These are phyloP conservation scores for Drosophila punjabiensis DNA, from an alignment of 1,140 invertebrate species.

Conservation along the genomic window DNA sequence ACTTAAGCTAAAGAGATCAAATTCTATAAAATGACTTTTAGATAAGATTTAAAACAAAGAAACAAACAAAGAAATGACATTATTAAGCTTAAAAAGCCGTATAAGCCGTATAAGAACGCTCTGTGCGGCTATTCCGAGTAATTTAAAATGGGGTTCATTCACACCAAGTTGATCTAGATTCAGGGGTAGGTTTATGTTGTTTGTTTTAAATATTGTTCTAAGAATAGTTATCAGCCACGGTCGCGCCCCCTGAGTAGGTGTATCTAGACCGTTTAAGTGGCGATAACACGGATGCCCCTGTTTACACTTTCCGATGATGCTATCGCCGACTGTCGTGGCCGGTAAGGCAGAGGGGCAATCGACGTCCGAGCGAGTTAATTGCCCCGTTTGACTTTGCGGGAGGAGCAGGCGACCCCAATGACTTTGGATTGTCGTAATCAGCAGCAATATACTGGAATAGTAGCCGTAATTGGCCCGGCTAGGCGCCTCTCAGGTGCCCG, in stretches of 20 bases:
- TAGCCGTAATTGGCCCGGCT: too few species aligned
- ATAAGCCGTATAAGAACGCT: too few species aligned
- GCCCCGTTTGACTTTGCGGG: slow-evolving; percentile 66
- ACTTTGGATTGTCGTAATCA: slow-evolving; percentile 50
- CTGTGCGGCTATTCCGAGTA: not conserved
- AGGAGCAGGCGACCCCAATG: slow-evolving; percentile 58
- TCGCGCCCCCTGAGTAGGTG: slow-evolving; percentile 4
- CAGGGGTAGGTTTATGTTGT: not conserved
- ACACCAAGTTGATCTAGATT: not conserved
- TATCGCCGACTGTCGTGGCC: slow-evolving; percentile 1
- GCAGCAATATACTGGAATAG: not conserved
- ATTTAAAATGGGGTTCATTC: too few species aligned
- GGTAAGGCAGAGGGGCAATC: not conserved
- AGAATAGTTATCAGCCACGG: not conserved
- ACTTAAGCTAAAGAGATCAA: not conserved
- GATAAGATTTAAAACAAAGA: not conserved
- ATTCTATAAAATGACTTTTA: not conserved
- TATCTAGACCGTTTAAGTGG: slow-evolving; percentile 5
- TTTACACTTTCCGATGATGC: slow-evolving; percentile 2
- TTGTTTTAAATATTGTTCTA: not conserved
- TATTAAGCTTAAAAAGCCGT: not conserved
- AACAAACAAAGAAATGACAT: not conserved
- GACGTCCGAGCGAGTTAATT: slow-evolving; percentile 28
- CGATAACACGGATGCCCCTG: slow-evolving; percentile 12
- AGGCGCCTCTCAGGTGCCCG: slow-evolving; percentile 33